These are phyloP conservation scores for Cichladusa arquata DNA, from an alignment of 2,113 vertebrate genomes.

Conservation along the genomic window DNA sequence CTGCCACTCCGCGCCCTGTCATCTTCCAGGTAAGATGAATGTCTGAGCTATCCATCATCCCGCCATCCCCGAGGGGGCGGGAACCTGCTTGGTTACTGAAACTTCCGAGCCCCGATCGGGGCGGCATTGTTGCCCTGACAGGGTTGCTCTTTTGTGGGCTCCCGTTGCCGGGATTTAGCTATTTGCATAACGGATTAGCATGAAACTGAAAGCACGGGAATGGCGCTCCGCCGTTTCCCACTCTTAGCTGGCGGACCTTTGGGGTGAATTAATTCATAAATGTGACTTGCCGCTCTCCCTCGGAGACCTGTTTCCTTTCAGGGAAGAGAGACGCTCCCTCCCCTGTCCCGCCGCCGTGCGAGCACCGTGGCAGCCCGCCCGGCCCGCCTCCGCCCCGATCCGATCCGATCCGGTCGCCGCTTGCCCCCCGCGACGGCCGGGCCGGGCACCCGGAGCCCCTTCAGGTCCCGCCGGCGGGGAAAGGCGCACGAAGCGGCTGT, in stretches of 20 bases:
- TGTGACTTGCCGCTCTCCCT: background rate
- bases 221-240: background rate
- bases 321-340: background rate
- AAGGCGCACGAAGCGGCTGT: background rate
- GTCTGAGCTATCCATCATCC: constrained; percentile 43
- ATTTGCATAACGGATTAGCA: constrained; percentile 32
- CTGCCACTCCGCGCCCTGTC: background rate
- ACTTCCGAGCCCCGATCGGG: constrained; percentile 23
- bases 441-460: background rate
- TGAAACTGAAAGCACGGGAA: background rate
- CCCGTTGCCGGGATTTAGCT: background rate
- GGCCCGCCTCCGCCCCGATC: background rate
- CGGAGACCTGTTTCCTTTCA: background rate
- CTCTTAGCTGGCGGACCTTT: background rate
- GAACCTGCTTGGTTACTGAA: constrained; percentile 17
- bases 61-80: background rate
- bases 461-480: no score
- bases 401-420: background rate
- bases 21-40: constrained; percentile 53
- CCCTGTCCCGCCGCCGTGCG: background rate
- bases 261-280: background rate
- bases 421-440: no score
- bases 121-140: constrained; percentile 46
- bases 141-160: constrained; percentile 46
- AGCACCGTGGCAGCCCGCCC: background rate